phyloP scores from a whole-genome alignment of 2,113 vertebrate species.

The Epinephelus moara region DNA sequence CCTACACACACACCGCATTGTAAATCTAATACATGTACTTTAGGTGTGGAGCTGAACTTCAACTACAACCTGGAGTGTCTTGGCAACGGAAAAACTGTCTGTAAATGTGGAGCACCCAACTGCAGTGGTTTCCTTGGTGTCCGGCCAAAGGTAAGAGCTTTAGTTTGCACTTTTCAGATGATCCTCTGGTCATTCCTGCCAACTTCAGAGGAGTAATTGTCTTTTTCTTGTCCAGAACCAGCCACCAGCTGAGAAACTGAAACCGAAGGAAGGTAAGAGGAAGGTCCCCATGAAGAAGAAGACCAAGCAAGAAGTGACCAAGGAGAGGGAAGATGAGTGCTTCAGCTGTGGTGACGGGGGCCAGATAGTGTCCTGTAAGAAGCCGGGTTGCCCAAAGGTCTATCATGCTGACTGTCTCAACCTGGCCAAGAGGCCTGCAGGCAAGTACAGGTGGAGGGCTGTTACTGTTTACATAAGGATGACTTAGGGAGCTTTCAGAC shows the following conservation, averaged over 20 bases:
- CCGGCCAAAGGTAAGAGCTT: constrained; percentile 90
- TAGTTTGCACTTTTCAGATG: not conserved
- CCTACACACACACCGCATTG: not conserved
- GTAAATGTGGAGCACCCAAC: constrained; percentile 98
- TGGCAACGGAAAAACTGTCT: constrained; percentile 97
- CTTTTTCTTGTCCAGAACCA: constrained; percentile 87
- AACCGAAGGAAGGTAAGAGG: constrained; percentile 91
- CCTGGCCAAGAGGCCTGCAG: constrained; percentile 96
- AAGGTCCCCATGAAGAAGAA: constrained; percentile 89
- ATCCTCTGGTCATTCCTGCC: too few species aligned
- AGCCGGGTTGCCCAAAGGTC: constrained; percentile 96
- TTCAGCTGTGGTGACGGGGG: constrained; percentile 98
- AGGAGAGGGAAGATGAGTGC: constrained; percentile 97
- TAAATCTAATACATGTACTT: not conserved
- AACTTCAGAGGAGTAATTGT: not conserved
- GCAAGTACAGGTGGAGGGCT: constrained; percentile 72
- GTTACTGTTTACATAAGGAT: not conserved
- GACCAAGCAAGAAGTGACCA: constrained; percentile 90
- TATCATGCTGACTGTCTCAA: constrained; percentile 98
- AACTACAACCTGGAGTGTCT: constrained; percentile 99
- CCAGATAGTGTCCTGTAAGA: constrained; percentile 97
- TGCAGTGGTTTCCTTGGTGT: constrained; percentile 98
- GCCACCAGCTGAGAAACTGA: constrained; percentile 88
- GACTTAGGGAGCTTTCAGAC: too few species aligned
- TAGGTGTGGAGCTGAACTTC: constrained; percentile 96